phyloP scores from a whole-genome alignment of 2,797 vertebrate genomes.

The Gymnocypris eckloni region DNA sequence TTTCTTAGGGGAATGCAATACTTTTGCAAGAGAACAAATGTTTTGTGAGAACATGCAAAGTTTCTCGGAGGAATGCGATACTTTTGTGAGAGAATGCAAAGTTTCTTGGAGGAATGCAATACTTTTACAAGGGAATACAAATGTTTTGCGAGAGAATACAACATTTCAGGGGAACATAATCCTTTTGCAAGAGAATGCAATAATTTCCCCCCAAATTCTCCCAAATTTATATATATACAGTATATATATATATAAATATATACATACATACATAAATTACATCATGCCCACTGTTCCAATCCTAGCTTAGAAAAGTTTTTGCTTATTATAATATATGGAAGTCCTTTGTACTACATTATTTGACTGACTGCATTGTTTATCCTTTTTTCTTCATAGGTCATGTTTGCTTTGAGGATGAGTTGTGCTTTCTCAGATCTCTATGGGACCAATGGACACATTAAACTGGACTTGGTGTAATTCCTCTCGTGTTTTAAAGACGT shows the following conservation, averaged over 20 bases:
- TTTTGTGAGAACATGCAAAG: neutral
- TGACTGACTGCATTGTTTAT: neutral
- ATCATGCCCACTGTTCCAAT: neutral
- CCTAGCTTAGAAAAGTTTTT: neutral
- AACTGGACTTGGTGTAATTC: slow-evolving; percentile 29
- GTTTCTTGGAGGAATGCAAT: too few relatives aligned
- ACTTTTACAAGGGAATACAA: too few relatives aligned
- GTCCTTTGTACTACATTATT: neutral
- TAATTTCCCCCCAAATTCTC: neutral
- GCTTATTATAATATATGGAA: neutral
- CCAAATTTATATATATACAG: too few relatives aligned
- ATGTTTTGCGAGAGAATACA: too few relatives aligned
- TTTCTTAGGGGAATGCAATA: neutral
- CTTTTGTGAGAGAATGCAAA: neutral
- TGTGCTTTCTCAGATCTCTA: slow-evolving; percentile 11
- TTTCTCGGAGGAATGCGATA: neutral
- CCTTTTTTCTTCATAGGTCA: neutral
- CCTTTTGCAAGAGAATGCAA: neutral
- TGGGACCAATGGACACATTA: slow-evolving; percentile 54
- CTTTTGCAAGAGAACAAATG: neutral
- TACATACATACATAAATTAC: too few relatives aligned
- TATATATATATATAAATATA: too few relatives aligned
- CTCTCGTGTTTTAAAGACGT: slow-evolving; percentile 38
- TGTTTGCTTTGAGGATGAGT: slow-evolving; percentile 11
- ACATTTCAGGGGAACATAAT: too few relatives aligned